Evolutionary conservation across 2,113 vertebrate species (phyloP).

Genomic region (Xenus cinereus): DNA sequence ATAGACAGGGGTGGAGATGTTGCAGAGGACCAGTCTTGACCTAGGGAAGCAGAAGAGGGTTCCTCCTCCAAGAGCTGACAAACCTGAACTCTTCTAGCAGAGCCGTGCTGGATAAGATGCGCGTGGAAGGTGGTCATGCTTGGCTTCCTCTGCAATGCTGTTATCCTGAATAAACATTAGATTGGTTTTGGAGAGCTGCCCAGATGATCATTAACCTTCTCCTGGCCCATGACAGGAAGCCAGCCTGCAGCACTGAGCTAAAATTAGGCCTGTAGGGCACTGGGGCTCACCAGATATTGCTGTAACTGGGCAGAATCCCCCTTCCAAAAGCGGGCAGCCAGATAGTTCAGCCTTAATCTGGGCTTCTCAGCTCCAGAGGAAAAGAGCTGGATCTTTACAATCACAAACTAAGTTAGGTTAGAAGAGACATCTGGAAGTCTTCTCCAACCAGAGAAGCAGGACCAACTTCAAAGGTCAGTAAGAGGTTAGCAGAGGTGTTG

Average conservation of each 20-base stretch:
- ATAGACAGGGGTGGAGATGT: not conserved
- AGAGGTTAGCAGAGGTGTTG: not conserved
- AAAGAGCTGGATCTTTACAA: not conserved
- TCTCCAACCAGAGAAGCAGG: not conserved
- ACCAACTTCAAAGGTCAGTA: not conserved
- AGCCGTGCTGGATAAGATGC: not conserved
- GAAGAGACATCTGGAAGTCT: not conserved
- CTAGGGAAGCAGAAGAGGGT: not conserved
- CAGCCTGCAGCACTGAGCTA: conserved; percentile 42
- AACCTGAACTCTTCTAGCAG: not conserved
- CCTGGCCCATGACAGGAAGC: conserved; percentile 30
- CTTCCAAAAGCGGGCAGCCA: not conserved
- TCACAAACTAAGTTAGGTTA: not conserved
- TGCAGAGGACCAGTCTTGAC: not conserved
- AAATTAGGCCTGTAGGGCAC: conserved; percentile 54
- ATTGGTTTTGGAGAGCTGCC: conserved; percentile 50
- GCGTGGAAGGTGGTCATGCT: not conserved
- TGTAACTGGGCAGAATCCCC: not conserved
- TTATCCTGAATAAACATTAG: conserved; percentile 64
- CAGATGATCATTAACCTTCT: conserved; percentile 63
- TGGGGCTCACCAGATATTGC: not conserved
- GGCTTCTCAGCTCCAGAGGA: not conserved
- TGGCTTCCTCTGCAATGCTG: conserved; percentile 59
- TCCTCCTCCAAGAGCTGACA: not conserved
- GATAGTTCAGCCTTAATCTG: not conserved